Base-by-base conservation (phyloP, 2,888 invertebrate genomes). In the Emesis russula region DNA sequence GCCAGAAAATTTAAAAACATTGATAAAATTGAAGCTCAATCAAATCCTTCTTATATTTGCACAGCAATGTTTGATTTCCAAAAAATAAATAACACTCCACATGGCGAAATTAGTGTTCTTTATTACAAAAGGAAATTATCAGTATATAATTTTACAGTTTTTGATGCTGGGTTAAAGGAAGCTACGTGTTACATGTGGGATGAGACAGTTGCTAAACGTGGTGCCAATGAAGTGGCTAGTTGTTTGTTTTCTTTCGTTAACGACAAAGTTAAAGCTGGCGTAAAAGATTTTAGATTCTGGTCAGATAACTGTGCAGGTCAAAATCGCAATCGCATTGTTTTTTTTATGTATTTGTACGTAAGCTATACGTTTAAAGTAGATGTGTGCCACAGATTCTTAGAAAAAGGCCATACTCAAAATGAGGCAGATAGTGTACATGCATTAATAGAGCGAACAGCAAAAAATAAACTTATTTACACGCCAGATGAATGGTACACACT, bases 11-110 rank as follows among this genome's bases (percentile, higher is more conserved):
- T 89, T 25, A 89, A 85, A 85, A 82, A 76, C 58, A 58, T 58
- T 44, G 86, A 89, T 76, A 89, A 89, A 89, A 77, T 85, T 82
- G 79, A 86, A 85, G 86, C 89, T 85, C 84, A 89, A 77, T 86
- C 85, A 58, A 85, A 85, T 81, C 74, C 85, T 75, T 79, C 63
- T 77, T 80, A 88, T 77, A 81, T 88, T 81, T 85, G 83, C 70
- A 78, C 73, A 68, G 81, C 84, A 36, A 87, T 79, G 81, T 87
- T 87, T 87, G 87, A 83, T 18, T 85, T 87, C 44, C 86, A 89
- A 86, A 86, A 89, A 81, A 85, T 89, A 73, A 81, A 79, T 71
- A 85, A 82, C 77, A 83, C 81, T 53, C 86, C 89, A 82, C 84
- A 89, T 68, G 86, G 31, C 31, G 75, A 75, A 75, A 75, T 75